A percentile compares a stretch with the other conserved stretches of the same genome.
Conservation (phyloP, 2,888 invertebrate genomes). For the Palloptera scutellata region DNA sequence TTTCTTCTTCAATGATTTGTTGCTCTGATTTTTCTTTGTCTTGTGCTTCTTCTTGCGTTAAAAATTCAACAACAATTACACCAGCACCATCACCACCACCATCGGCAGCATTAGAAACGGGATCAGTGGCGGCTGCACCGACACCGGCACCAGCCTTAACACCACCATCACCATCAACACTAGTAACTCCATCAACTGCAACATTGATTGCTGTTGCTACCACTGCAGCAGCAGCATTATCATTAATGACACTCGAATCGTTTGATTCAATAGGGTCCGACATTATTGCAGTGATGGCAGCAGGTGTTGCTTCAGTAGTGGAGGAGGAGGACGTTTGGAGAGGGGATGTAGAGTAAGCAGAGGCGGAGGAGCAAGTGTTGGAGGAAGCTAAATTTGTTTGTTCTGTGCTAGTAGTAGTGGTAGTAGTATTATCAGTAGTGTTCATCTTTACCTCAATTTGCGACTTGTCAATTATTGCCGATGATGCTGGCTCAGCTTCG, state of each 20-base stretch:
- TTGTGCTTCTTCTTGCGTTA: not conserved
- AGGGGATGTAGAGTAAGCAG: slow-evolving; percentile 24
- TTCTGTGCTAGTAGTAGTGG: slow-evolving; percentile 35
- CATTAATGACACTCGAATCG: not conserved
- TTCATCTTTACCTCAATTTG: slow-evolving; percentile 58
- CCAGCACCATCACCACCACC: slow-evolving; percentile 15
- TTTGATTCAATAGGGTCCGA: not conserved
- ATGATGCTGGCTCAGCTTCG: slow-evolving; percentile 36
- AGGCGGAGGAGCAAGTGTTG: slow-evolving; percentile 28
- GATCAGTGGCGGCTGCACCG: slow-evolving; percentile 19
- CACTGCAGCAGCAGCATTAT: slow-evolving; percentile 28
- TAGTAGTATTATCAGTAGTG: too few relatives aligned
- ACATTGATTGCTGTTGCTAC: slow-evolving; percentile 32
- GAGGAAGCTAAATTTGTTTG: slow-evolving; percentile 36
- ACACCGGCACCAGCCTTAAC: slow-evolving; percentile 41
- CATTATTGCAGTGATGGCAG: not conserved
- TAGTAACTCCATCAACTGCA: slow-evolving; percentile 50
- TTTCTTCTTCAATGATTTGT: not conserved
- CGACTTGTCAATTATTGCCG: slow-evolving; percentile 51
- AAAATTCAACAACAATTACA: slow-evolving; percentile 9
- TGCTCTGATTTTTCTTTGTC: not conserved
- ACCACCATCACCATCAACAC: slow-evolving; percentile 41
- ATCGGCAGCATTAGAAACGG: slow-evolving; percentile 34
- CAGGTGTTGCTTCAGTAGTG: slow-evolving; percentile 27
- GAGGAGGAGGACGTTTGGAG: slow-evolving; percentile 32